Evolutionary conservation across 2,888 invertebrate species (phyloP), one percentile per base, ranked within the genome.

Genomic region (Aporophyla nigra): DNA sequence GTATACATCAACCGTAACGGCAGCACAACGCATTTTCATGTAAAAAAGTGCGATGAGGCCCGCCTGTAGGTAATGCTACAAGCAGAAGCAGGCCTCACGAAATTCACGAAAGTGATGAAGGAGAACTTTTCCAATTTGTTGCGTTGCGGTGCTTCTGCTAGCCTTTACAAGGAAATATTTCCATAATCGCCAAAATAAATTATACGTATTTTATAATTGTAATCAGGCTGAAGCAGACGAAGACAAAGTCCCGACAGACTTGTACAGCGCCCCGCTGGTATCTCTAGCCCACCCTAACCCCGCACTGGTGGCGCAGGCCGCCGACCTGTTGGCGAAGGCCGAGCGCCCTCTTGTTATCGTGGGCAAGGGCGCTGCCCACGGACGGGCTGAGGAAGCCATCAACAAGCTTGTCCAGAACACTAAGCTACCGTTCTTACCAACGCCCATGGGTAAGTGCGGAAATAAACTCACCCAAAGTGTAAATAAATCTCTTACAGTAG

Each of bases 311-410:
- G 95, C 97, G 5, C 94, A 97, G 78, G 98, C 99, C 0, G 97
- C 98, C 2, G 96, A 97, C 33, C 83, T 98, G 53, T 91, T 99
- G 59, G 94, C 97, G 0, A 93, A 94, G 65, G 99, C 99, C 0
- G 97, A 97, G 90, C 97, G 98, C n/a, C 99, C 99, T 0, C 96
- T 99, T 51, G 97, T 99, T 2, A 98, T 99, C 75, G 97, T 99
- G 51, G 99, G 99, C 79, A 99, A 99, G 96, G 99, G 99, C 1
- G 98, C 98, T 27, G 98, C 98, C 27, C 99, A 99, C 92, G 97
- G 97, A 0, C 96, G 97, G 82, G 98, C 99, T 0, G 99, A 99
- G 93, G 95, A 97, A 0, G 97, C 97, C 71, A 93, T 99, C 43
- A 96, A 97, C 27, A 97, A 97, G 71, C 97, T 99, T 0, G 97